Conservation (phyloP, 2,797 vertebrate genomes). For the Crenuchus spilurus region DNA sequence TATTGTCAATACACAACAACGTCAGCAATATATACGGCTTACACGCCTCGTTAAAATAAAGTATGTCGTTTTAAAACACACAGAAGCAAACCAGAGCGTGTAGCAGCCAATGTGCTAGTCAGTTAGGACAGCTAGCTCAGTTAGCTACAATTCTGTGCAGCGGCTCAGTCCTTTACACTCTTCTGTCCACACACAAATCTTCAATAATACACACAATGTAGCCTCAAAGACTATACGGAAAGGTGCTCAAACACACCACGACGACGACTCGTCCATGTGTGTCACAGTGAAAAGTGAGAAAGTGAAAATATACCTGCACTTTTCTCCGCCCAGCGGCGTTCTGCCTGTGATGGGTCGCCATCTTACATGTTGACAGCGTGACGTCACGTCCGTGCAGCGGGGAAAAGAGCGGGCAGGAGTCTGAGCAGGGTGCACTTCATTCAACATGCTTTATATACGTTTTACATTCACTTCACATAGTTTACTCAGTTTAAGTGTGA, state of each 20-base stretch:
- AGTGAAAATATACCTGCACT: conserved; percentile 80
- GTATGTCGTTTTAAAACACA: background rate
- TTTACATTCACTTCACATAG: no score
- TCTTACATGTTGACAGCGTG: conserved; percentile 89
- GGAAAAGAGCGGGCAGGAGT: background rate
- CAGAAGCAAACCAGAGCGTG: background rate
- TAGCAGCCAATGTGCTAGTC: background rate
- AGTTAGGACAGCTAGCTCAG: background rate
- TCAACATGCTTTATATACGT: no score
- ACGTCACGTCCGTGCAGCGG: conserved; percentile 77
- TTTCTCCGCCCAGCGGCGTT: conserved; percentile 89
- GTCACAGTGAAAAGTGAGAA: background rate
- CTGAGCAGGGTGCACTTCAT: background rate
- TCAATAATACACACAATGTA: background rate
- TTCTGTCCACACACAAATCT: background rate
- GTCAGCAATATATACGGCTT: background rate
- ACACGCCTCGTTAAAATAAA: background rate
- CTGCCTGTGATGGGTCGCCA: conserved; percentile 90
- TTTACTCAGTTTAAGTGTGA: no score
- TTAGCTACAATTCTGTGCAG: background rate
- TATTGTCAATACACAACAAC: background rate
- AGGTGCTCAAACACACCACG: background rate
- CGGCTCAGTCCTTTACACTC: conserved; percentile 10
- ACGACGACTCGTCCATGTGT: background rate
- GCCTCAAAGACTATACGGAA: no score